Conservation (phyloP, 2,888 invertebrate genomes). For the Sarcophaga subvicina region DNA sequence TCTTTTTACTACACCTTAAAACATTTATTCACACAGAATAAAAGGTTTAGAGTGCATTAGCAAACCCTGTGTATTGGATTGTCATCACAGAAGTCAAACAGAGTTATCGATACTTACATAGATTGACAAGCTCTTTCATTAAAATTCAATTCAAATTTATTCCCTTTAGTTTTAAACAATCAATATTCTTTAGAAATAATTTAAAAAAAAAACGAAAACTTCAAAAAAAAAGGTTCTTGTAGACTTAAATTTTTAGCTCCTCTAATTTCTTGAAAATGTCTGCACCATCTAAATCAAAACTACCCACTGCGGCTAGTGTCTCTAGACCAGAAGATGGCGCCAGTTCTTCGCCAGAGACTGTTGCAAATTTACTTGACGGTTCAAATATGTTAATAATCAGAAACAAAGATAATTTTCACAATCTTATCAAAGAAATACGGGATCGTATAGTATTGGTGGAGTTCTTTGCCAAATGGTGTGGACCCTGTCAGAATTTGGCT, state of each 20-base stretch:
- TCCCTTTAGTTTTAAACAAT: no score
- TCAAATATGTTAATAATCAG: constrained; percentile 76
- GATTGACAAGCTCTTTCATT: background rate
- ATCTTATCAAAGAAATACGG: constrained; percentile 88
- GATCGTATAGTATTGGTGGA: constrained; percentile 92
- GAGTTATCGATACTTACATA: background rate
- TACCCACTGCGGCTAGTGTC: background rate
- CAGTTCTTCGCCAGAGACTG: background rate
- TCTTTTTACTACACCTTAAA: no score
- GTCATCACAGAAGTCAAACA: background rate
- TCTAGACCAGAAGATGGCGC: background rate
- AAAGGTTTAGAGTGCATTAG: background rate
- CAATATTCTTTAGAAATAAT: no score
- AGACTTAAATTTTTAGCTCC: background rate
- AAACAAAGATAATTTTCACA: constrained; percentile 84
- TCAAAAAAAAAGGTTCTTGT: no score
- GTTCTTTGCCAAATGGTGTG: constrained; percentile 96
- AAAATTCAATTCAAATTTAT: no score
- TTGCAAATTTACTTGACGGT: background rate
- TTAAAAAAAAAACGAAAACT: no score
- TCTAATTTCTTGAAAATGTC: background rate
- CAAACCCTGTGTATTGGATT: background rate
- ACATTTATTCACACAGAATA: no score
- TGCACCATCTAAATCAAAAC: background rate
- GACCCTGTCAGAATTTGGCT: constrained; percentile 93